Base-by-base conservation (phyloP, 2,113 vertebrate genomes). In the Eptesicus fuscus region DNA sequence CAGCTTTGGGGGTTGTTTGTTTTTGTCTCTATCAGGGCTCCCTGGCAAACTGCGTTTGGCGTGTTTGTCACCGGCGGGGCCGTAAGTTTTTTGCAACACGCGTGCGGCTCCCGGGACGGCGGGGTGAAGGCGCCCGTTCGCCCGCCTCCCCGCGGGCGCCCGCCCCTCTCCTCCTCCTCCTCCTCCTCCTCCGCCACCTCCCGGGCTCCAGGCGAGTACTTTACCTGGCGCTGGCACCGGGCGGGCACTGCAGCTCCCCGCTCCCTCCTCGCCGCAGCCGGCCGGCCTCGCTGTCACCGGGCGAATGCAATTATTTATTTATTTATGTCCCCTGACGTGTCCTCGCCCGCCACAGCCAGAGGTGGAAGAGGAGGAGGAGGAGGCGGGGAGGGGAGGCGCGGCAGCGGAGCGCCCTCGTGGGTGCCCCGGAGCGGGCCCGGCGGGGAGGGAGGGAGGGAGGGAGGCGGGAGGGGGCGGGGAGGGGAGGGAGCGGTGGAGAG, bases 261-360 rank as follows among this genome's bases (percentile, higher is more conserved):
- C n/a, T 30, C 25, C 93, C 90, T 86, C 92, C 90, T 76, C 9
- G 95, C 96, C 51, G 84, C 97, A 32, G 96, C 96, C 96, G 89
- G 91, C 74, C 96, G 78, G 93, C 96, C 93, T 93, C 94, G 65
- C 97, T 73, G 97, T 90, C 97, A 63, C 77, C 79, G 91, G 96
- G 67, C 71, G 97, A 97, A 93, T 91, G 97, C 97, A 97, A 86
- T 86, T 96, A 97, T 97, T 98, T 98, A 98, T 98, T 98, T 98
- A 98, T 98, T 98, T 98, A 94, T 97, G 97, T 87, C 96, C 97
- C 98, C 83, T 96, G 96, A 97, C 95, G 94, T 95, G 97, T 95
- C 97, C 96, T 97, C 96, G 77, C 92, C 96, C 69, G 96, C 93
- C 32, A 79, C 83, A 42, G 88, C 85, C 42, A 20, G 80, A 42